A percentile compares a stretch with the other conserved stretches of the same genome.
These are phyloP conservation scores for Hystrix brachyura DNA, from an alignment of 2,113 vertebrate species.

Conservation along the genomic window DNA sequence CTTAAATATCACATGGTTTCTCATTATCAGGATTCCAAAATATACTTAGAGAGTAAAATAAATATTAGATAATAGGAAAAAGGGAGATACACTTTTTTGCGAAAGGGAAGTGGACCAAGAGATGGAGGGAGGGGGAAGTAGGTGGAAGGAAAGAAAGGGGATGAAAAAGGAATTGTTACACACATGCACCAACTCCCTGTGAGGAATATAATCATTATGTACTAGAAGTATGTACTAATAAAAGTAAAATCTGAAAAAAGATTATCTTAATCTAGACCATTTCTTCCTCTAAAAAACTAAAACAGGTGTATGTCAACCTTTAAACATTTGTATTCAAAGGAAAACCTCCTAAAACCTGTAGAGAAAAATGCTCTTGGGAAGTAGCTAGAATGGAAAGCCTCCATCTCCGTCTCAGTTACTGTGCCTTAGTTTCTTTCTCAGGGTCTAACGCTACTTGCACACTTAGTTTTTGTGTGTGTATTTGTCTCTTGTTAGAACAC, in stretches of 20 bases:
- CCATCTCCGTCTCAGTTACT: neutral
- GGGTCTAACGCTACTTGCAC: neutral
- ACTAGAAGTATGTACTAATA: neutral
- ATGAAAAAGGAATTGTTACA: neutral
- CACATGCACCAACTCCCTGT: neutral
- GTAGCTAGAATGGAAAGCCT: neutral
- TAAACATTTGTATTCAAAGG: slow-evolving; percentile 18
- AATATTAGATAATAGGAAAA: neutral
- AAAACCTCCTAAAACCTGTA: neutral
- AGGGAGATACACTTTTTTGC: neutral
- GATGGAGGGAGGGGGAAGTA: neutral
- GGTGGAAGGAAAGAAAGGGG: neutral
- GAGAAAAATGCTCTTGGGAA: neutral
- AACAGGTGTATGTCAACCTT: neutral
- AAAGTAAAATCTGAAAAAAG: slow-evolving; percentile 30
- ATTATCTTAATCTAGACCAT: neutral
- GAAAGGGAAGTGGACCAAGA: neutral
- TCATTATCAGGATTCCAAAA: neutral
- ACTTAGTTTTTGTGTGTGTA: neutral
- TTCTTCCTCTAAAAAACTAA: neutral
- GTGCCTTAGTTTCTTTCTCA: neutral
- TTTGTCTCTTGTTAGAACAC: neutral
- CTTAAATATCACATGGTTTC: neutral
- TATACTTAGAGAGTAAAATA: neutral
- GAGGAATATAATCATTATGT: neutral